Conservation (phyloP, 1,140 invertebrate genomes). For the Metaphire vulgaris region DNA sequence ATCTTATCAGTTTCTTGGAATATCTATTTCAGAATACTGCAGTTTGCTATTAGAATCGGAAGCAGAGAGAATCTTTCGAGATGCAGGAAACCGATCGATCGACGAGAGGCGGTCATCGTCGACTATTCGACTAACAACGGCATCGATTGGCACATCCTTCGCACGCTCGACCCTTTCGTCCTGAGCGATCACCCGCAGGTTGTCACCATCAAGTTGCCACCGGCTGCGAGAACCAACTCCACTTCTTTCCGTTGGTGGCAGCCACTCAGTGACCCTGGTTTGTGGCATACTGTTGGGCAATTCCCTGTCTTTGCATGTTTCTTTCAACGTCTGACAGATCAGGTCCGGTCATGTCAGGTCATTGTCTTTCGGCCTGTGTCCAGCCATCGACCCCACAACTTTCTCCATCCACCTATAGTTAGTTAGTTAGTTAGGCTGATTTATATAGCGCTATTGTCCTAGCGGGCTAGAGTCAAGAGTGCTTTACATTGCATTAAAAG, state of each 20-base stretch:
- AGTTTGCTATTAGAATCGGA: conserved; percentile 46
- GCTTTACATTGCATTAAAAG: too few species aligned
- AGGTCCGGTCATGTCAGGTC: too few species aligned
- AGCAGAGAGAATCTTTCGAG: conserved; percentile 28
- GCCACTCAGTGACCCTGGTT: conserved; percentile 32
- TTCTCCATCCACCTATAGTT: too few species aligned
- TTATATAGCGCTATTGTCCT: too few species aligned
- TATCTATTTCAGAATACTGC: conserved; percentile 41
- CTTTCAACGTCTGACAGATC: too few species aligned
- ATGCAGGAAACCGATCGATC: conserved; percentile 36
- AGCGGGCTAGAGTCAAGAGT: too few species aligned
- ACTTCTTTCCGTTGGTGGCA: conserved; percentile 54
- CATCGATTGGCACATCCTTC: conserved; percentile 47
- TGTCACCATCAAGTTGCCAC: conserved; percentile 44
- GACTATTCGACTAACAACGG: conserved; percentile 50
- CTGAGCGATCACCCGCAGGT: conserved; percentile 40
- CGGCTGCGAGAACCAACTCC: conserved; percentile 43
- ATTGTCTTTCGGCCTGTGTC: too few species aligned
- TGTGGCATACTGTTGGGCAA: too few species aligned
- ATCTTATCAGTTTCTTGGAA: too few species aligned
- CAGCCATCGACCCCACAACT: too few species aligned
- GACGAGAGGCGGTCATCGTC: conserved; percentile 45
- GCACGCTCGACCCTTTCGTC: conserved; percentile 44
- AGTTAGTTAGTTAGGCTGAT: too few species aligned
- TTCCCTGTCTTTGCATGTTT: too few species aligned